Conservation (phyloP, 2,113 vertebrate species). For the Isurus oxyrinchus region DNA sequence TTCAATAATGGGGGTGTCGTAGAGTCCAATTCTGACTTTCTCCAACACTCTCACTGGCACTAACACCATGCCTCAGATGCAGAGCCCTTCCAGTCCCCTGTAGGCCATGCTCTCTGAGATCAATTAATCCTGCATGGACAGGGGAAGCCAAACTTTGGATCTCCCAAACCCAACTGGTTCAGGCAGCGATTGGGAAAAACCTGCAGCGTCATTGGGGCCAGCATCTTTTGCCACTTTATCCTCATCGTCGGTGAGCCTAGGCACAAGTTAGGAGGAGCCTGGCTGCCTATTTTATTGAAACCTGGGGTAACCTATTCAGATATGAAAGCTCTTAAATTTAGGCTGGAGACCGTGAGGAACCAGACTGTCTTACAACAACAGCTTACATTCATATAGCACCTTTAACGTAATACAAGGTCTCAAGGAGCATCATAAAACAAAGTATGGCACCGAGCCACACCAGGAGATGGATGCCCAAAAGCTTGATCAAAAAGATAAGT, state of each 20-base stretch:
- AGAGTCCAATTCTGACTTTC: background rate
- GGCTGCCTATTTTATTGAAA: background rate
- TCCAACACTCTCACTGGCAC: background rate
- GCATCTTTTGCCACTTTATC: too few relatives aligned
- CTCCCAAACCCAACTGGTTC: background rate
- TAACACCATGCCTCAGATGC: background rate
- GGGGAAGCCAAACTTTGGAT: background rate
- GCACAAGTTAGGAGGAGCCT: background rate
- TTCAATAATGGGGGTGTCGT: background rate
- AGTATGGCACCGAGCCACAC: too few relatives aligned
- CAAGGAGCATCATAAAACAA: too few relatives aligned
- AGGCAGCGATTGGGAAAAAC: background rate
- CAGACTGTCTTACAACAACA: background rate
- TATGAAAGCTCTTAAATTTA: background rate
- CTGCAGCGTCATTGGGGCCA: too few relatives aligned
- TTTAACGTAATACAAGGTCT: too few relatives aligned
- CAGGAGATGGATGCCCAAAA: too few relatives aligned
- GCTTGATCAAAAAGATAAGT: too few relatives aligned
- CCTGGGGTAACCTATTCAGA: background rate
- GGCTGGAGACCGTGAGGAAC: background rate
- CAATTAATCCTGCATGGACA: too few relatives aligned
- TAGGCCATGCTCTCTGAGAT: background rate
- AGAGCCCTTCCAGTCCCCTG: background rate
- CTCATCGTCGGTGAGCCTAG: too few relatives aligned
- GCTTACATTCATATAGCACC: too few relatives aligned